These are phyloP conservation scores for Eristalis pertinax DNA, from an alignment of 2,888 invertebrate species.

Conservation along the genomic window DNA sequence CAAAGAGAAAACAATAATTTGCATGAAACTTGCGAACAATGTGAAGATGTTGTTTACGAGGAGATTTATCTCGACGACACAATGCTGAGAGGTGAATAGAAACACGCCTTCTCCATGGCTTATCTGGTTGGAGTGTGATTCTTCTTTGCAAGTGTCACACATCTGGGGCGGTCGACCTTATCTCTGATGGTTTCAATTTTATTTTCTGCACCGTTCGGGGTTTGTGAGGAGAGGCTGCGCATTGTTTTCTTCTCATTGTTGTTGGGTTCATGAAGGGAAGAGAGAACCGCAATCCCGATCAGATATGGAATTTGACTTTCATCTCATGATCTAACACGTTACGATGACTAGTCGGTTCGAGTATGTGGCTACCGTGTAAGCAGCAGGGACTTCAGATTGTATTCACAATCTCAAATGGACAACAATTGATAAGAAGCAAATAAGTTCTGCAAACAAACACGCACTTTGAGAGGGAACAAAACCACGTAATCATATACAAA, in stretches of 20 bases:
- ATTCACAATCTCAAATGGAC: background rate
- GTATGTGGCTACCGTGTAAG: background rate
- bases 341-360: background rate
- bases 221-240: too few relatives aligned
- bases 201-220: background rate
- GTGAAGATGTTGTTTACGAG: background rate
- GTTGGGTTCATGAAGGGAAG: background rate
- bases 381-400: background rate
- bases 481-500: background rate
- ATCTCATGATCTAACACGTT: background rate
- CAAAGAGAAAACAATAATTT: slow-evolving; percentile 2
- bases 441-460: background rate
- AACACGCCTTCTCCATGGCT: background rate
- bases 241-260: background rate
- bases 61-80: background rate
- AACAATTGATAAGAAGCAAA: background rate
- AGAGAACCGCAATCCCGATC: background rate
- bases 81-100: background rate
- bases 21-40: background rate
- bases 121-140: background rate
- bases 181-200: background rate
- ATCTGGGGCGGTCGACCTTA: background rate
- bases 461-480: background rate
- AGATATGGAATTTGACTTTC: background rate
- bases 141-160: background rate